Evolutionary conservation across 2,888 invertebrate species (phyloP).

Genomic region (Cantharis rustica): DNA sequence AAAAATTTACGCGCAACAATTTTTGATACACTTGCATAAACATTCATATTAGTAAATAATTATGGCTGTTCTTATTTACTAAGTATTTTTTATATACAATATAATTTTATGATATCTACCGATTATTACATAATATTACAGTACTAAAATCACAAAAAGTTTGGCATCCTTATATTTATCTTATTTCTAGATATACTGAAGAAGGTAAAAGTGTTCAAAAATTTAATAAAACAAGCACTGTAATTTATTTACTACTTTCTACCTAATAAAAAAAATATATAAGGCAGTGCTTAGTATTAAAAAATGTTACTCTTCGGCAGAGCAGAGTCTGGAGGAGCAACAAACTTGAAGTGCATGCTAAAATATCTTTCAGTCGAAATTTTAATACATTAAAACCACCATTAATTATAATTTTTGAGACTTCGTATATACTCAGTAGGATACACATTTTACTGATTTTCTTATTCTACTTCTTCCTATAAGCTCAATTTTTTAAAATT

Average conservation of each 20-base stretch:
- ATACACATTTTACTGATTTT: not conserved
- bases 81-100: slow-evolving; percentile 5
- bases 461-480: not conserved
- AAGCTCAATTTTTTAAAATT: not conserved
- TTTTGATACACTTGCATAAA: not conserved
- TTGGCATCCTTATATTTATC: not conserved
- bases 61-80: slow-evolving; percentile 46
- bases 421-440: not conserved
- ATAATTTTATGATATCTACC: not conserved
- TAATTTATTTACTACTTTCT: not conserved
- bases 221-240: not conserved
- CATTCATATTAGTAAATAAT: slow-evolving; percentile 40
- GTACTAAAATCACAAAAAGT: not conserved
- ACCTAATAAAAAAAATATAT: not conserved
- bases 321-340: not conserved
- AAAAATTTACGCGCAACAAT: not conserved
- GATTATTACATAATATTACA: not conserved
- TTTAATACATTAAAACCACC: not conserved
- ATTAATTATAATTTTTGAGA: not conserved
- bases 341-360: not conserved
- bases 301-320: not conserved
- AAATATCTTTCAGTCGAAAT: not conserved
- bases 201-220: not conserved
- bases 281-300: not conserved
- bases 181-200: not conserved